phyloP scores from a whole-genome alignment of 2,113 vertebrate genomes.

The Paradoxurus hermaphroditus region DNA sequence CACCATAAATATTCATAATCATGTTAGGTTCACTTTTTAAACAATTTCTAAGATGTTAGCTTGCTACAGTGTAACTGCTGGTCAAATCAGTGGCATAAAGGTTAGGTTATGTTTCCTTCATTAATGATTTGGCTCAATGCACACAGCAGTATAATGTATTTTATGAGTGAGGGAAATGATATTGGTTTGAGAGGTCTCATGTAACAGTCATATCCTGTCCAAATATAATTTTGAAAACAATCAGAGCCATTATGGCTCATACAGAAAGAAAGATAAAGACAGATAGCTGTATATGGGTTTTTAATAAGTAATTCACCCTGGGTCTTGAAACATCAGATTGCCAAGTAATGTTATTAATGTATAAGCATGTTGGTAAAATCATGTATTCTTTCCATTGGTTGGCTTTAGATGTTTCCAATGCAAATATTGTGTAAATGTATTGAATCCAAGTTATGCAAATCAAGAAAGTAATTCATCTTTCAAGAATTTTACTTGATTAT shows the following conservation, averaged over 20 bases:
- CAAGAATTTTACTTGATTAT: conserved; percentile 85
- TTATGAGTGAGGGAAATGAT: conserved; percentile 94
- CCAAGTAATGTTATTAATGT: conserved; percentile 93
- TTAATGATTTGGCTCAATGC: conserved; percentile 86
- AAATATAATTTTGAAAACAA: conserved; percentile 98
- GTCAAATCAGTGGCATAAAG: conserved; percentile 82
- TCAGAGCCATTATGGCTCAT: conserved; percentile 93
- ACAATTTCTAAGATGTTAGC: conserved; percentile 81
- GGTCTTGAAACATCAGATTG: conserved; percentile 91
- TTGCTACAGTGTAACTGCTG: conserved; percentile 75
- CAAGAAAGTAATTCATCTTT: conserved; percentile 83
- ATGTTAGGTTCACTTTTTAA: conserved; percentile 82
- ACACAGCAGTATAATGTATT: conserved; percentile 91
- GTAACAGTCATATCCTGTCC: conserved; percentile 96
- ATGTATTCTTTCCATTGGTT: conserved; percentile 83
- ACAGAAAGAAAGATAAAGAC: conserved; percentile 95
- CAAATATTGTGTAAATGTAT: conserved; percentile 86
- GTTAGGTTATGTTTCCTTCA: conserved; percentile 85
- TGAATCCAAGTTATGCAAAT: conserved; percentile 85
- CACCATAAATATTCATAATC: conserved; percentile 86
- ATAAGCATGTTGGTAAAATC: conserved; percentile 89
- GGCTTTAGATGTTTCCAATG: conserved; percentile 84
- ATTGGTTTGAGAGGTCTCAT: conserved; percentile 94
- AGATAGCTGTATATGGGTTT: conserved; percentile 93
- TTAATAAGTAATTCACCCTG: conserved; percentile 95